Evolutionary conservation across 2,113 vertebrate genomes (phyloP).

Genomic region (Cromileptes altivelis): DNA sequence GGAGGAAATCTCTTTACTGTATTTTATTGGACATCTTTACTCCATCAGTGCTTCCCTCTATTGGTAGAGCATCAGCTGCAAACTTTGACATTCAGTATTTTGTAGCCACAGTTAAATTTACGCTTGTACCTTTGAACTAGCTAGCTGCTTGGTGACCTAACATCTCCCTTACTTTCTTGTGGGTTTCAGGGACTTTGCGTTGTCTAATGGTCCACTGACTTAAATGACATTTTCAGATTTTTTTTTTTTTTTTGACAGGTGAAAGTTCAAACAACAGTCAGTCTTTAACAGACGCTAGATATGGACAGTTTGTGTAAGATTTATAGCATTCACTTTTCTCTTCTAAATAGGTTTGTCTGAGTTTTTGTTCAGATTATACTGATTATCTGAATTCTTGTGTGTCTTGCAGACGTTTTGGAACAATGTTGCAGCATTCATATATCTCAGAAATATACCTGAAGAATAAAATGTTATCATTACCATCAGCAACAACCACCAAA

Average conservation of each 20-base stretch:
- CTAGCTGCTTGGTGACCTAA: background rate
- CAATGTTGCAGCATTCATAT: too few species aligned
- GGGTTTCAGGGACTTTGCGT: background rate
- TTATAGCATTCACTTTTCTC: background rate
- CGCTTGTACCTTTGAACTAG: background rate
- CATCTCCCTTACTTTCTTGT: background rate
- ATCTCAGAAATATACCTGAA: too few species aligned
- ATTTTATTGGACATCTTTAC: constrained; percentile 10
- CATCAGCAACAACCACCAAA: too few species aligned
- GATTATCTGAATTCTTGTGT: background rate
- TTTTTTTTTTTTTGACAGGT: background rate
- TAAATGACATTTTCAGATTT: background rate
- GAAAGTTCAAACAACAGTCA: background rate
- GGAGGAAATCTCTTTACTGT: background rate
- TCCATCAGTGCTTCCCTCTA: constrained; percentile 1
- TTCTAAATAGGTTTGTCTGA: background rate
- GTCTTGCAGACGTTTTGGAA: too few species aligned
- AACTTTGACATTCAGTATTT: background rate
- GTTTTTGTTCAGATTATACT: background rate
- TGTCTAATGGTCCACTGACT: background rate
- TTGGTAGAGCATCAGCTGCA: background rate
- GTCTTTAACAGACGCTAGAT: too few species aligned
- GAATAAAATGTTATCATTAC: too few species aligned
- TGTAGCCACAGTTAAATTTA: background rate
- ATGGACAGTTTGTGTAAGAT: background rate